A percentile compares a stretch with the other conserved stretches of the same genome.
Evolutionary conservation across 2,113 vertebrate genomes (phyloP).

Genomic region (Athene noctua): DNA sequence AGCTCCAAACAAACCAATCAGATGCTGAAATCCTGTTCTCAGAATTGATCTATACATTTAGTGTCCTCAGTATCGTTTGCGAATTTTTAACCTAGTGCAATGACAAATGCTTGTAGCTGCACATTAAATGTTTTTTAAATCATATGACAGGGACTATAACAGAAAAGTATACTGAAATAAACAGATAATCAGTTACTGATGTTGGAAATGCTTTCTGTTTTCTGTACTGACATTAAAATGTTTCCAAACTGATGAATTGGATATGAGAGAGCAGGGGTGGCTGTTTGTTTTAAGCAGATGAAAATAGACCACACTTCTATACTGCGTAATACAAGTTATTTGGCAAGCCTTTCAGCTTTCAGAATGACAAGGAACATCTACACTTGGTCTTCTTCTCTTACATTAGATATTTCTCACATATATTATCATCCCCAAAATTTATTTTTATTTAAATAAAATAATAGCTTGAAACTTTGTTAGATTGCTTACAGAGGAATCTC

Average conservation of each 20-base stretch:
- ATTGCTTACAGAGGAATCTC: neutral
- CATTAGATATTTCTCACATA: neutral
- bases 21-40: neutral
- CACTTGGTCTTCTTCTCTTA: neutral
- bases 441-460: neutral
- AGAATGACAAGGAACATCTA: neutral
- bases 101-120: neutral
- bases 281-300: neutral
- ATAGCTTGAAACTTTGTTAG: neutral
- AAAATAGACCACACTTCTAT: neutral
- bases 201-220: neutral
- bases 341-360: neutral
- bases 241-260: neutral
- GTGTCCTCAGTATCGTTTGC: neutral
- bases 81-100: neutral
- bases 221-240: neutral
- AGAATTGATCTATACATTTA: neutral
- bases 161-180: neutral
- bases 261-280: neutral
- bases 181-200: neutral
- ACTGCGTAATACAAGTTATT: neutral
- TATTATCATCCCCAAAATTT: neutral
- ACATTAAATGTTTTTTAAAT: neutral
- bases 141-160: neutral
- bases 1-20: neutral